phyloP scores from a whole-genome alignment of 2,797 vertebrate genomes.

The Coccyzus lansbergi region DNA sequence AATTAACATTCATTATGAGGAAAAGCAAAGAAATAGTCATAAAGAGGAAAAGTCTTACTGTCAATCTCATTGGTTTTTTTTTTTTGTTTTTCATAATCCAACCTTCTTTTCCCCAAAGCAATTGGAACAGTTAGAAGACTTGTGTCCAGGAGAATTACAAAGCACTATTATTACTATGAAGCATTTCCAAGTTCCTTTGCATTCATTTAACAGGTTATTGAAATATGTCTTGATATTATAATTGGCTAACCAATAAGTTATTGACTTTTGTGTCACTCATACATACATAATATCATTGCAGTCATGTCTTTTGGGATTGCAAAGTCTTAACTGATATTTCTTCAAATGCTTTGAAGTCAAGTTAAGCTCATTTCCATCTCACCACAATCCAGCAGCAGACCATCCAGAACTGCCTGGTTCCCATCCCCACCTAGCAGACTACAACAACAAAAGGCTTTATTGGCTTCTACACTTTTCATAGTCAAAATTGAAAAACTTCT shows the following conservation, averaged over 20 bases:
- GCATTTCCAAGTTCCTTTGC: background rate
- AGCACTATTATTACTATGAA: background rate
- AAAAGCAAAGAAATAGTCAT: background rate
- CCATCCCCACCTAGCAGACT: background rate
- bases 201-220: background rate
- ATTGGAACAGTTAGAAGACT: background rate
- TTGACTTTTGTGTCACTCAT: background rate
- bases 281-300: accelerated
- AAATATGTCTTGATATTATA: background rate
- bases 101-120: background rate
- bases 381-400: background rate
- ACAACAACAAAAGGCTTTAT: background rate
- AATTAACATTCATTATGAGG: background rate
- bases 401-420: background rate
- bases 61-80: background rate
- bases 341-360: background rate
- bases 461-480: background rate
- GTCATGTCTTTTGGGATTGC: background rate
- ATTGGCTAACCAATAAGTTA: background rate
- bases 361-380: background rate
- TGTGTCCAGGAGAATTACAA: background rate
- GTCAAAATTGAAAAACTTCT: background rate
- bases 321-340: background rate
- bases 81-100: background rate
- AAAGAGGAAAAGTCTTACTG: background rate